These are phyloP conservation scores for Cherax destructor DNA, from an alignment of 1,140 invertebrate species.

Conservation along the genomic window DNA sequence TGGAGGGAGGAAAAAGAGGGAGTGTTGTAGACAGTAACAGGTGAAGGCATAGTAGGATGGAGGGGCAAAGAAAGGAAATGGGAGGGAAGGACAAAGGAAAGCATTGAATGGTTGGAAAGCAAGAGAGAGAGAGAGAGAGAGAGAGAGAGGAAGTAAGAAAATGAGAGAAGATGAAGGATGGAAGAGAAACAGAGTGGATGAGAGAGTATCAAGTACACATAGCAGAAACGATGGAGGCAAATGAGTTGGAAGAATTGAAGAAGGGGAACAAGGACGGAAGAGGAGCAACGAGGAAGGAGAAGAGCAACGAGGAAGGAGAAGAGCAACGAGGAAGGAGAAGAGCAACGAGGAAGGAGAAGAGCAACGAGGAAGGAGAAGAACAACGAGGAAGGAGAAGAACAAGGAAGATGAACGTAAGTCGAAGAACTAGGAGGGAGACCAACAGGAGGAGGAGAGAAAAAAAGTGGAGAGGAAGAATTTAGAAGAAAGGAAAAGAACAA, in stretches of 20 bases:
- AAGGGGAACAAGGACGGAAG: background rate
- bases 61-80: background rate
- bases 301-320: background rate
- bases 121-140: background rate
- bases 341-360: background rate
- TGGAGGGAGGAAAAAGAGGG: background rate
- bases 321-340: background rate
- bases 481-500: background rate
- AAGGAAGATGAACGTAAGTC: no score
- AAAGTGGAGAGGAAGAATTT: no score
- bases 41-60: background rate
- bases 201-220: no score
- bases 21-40: background rate
- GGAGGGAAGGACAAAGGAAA: background rate
- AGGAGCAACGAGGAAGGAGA: background rate
- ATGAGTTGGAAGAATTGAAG: no score
- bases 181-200: no score
- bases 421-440: background rate
- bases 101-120: background rate
- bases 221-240: no score
- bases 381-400: no score
- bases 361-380: background rate
- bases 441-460: background rate
- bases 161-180: background rate
- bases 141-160: background rate